These are phyloP conservation scores for Leptonema lineaticorne DNA, from an alignment of 1,140 invertebrate species.

Conservation along the genomic window DNA sequence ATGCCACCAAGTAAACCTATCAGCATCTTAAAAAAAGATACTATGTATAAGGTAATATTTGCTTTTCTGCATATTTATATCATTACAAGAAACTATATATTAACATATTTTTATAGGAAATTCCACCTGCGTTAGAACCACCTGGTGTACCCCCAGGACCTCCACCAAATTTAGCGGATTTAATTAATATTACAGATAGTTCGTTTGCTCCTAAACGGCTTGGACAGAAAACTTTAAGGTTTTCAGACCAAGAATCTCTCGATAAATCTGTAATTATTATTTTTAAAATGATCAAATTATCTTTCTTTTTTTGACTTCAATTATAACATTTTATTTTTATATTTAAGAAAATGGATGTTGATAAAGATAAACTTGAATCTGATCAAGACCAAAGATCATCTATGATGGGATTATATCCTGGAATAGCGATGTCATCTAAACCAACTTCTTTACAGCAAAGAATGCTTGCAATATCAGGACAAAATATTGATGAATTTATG, in stretches of 20 bases:
- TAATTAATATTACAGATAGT: conserved; percentile 58
- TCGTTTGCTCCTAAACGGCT: conserved; percentile 50
- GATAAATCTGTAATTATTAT: conserved; percentile 23
- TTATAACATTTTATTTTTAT: background rate
- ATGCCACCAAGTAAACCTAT: conserved; percentile 56
- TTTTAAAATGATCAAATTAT: background rate
- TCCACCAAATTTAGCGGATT: conserved; percentile 68
- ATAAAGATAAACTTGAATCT: conserved; percentile 26
- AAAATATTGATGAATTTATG: conserved; percentile 91
- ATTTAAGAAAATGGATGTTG: conserved; percentile 22
- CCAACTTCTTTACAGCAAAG: conserved; percentile 77
- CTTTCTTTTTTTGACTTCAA: background rate
- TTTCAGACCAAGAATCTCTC: conserved; percentile 61
- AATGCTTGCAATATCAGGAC: conserved; percentile 82
- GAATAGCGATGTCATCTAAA: conserved; percentile 47
- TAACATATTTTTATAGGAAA: conserved; percentile 45
- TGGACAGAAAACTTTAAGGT: conserved; percentile 63
- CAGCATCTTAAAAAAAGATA: conserved; percentile 73
- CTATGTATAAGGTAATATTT: conserved; percentile 56
- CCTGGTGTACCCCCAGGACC: conserved; percentile 87
- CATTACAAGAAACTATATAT: background rate
- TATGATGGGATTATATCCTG: background rate
- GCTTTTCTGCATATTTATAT: background rate
- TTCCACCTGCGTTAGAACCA: conserved; percentile 60
- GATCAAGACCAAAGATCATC: conserved; percentile 27